Evolutionary conservation across 2,797 vertebrate species (phyloP).

Genomic region (Ispidina picta): DNA sequence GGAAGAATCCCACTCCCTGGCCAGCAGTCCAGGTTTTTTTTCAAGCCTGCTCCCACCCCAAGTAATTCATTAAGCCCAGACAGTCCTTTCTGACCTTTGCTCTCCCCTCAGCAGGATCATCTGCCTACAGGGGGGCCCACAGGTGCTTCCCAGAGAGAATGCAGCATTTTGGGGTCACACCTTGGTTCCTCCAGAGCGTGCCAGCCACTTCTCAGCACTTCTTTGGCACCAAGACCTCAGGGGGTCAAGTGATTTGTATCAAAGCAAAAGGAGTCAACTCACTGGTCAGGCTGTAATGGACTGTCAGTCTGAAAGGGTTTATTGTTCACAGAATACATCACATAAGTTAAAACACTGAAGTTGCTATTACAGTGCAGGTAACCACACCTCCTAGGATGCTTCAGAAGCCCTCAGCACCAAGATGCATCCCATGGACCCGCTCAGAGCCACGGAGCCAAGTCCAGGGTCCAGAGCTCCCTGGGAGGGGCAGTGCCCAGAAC

Average conservation of each 20-base stretch:
- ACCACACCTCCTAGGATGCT: background rate
- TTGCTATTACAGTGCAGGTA: background rate
- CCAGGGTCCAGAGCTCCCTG: background rate
- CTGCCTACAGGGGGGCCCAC: background rate
- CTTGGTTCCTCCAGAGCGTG: background rate
- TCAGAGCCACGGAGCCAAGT: background rate
- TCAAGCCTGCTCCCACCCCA: background rate
- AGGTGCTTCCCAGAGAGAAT: background rate
- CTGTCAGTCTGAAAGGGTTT: constrained; percentile 47
- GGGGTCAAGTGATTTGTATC: background rate
- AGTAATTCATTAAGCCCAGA: constrained; percentile 46
- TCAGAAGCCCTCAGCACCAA: background rate
- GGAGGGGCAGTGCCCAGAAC: background rate
- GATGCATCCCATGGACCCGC: background rate
- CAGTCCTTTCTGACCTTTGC: constrained; percentile 21
- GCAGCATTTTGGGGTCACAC: background rate
- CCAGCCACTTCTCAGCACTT: background rate
- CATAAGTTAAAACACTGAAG: constrained; percentile 39
- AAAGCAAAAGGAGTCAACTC: background rate
- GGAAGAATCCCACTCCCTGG: background rate
- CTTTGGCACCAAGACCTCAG: background rate
- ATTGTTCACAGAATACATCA: constrained; percentile 52
- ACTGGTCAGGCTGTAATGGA: background rate
- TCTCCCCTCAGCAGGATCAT: background rate
- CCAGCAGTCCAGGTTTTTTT: background rate